Conservation (phyloP, 2,888 invertebrate genomes). For the Caenorhabditis afra region DNA sequence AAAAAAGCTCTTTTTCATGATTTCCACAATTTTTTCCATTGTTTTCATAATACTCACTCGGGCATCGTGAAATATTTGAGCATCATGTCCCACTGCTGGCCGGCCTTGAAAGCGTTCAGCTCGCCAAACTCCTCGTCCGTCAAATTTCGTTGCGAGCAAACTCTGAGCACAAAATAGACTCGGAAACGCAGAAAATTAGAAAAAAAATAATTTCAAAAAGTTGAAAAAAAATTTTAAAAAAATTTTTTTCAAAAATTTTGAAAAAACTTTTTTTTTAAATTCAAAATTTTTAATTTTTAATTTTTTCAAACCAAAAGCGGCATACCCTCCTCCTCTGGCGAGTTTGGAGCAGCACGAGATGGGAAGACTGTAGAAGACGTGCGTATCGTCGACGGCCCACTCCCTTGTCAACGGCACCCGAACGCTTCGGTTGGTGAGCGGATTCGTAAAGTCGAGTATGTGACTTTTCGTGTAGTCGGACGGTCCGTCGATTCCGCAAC, state of each 20-base stretch:
- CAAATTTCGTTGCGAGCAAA: constrained; percentile 28
- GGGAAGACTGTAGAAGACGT: constrained; percentile 36
- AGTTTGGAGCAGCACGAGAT: constrained; percentile 12
- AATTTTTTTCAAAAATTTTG: too few relatives aligned
- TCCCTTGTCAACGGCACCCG: constrained; percentile 1
- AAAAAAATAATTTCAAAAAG: too few relatives aligned
- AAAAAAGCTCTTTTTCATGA: too few relatives aligned
- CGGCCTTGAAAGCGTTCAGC: neutral
- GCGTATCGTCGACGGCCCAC: neutral
- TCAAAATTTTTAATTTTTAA: too few relatives aligned
- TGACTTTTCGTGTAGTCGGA: neutral
- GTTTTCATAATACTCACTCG: too few relatives aligned
- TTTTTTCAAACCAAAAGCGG: too few relatives aligned
- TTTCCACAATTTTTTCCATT: too few relatives aligned
- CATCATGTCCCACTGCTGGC: constrained; percentile 12
- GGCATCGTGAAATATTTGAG: constrained; percentile 13
- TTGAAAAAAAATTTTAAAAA: too few relatives aligned
- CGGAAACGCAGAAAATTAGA: too few relatives aligned
- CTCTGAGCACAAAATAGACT: neutral
- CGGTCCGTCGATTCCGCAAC: constrained; percentile 39
- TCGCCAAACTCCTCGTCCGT: constrained; percentile 13
- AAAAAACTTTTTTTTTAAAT: too few relatives aligned
- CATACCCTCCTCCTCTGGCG: neutral
- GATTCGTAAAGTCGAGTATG: constrained; percentile 21
- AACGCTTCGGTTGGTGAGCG: constrained; percentile 15